A percentile compares a stretch with the other conserved stretches of the same genome.
Conservation (phyloP, 2,888 invertebrate genomes). For the Eurytoma adleriae region DNA sequence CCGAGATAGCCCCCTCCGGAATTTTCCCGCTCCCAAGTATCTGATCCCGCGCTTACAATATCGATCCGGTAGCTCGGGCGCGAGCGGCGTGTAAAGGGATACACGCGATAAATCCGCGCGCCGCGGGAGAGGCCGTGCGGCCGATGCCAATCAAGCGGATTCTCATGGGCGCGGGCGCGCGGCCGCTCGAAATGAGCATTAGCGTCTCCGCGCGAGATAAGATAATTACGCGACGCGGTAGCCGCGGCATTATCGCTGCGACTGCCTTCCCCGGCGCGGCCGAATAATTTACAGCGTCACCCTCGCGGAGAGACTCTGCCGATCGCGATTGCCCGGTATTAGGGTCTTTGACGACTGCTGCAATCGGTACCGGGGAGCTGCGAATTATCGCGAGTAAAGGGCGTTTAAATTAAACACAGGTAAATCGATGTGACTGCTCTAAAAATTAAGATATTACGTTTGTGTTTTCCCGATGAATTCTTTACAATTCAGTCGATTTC, state of each 20-base stretch:
- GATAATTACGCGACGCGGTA: slow-evolving; percentile 53
- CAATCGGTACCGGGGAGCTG: not conserved
- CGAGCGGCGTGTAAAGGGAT: not conserved
- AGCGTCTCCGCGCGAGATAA: slow-evolving; percentile 55
- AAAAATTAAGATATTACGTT: too few relatives aligned
- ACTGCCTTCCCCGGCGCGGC: slow-evolving; percentile 10
- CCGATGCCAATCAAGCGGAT: slow-evolving; percentile 57
- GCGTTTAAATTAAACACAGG: too few relatives aligned
- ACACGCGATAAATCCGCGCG: not conserved
- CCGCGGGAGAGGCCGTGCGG: not conserved
- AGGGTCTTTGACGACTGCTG: slow-evolving; percentile 42
- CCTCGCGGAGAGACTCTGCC: slow-evolving; percentile 7
- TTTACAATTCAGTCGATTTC: too few relatives aligned
- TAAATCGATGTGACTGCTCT: too few relatives aligned
- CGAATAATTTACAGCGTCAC: slow-evolving; percentile 48
- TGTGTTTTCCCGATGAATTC: too few relatives aligned
- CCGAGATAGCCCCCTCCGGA: slow-evolving; percentile 6
- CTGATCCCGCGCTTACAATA: slow-evolving; percentile 40
- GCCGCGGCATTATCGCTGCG: slow-evolving; percentile 5
- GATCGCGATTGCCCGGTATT: slow-evolving; percentile 37
- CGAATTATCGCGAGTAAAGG: not conserved
- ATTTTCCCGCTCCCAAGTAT: slow-evolving; percentile 42
- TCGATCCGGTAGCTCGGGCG: slow-evolving; percentile 33
- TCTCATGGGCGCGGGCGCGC: slow-evolving; percentile 42
- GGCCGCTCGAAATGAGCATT: slow-evolving; percentile 53